Evolutionary conservation across 1,140 invertebrate species (phyloP), one percentile per base, ranked within the genome.

Genomic region (Drosophila ironensis): DNA sequence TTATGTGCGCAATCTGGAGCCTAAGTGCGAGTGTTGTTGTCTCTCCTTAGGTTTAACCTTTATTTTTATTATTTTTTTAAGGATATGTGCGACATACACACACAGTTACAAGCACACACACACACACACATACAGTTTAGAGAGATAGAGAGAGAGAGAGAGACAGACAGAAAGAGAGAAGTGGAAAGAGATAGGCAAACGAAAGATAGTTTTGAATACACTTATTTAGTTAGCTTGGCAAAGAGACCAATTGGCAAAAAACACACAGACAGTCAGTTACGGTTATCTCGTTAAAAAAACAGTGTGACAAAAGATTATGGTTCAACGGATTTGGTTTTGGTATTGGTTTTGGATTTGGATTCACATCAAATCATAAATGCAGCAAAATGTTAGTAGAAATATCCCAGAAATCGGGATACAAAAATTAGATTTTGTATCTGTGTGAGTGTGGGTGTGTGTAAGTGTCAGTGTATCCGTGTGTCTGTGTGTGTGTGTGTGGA

Each of bases 191-290:
- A 52, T 73, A 71, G 67, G 69, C 54, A 52, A 52, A 61, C 51
- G 57, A 77, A 77, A 60, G 72, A 59, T 72, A 82, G 54, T 28
- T 63, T 60, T 30, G 59, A 75, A 84, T 61, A 82, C 80, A 82
- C 72, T 82, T n/a, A n/a, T n/a, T n/a, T 78, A 82, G 78, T 82
- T 63, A 84, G 70, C 75, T 82, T 66, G 73, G 72, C 45, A 84
- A 72, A 66, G 73, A 82, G 73, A 82, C 78, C 78, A 82, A 84
- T 82, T 84, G 45, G 59, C n/a, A 44, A 82, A 67, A 68, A 74
- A 82, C 41, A 44, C 53, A 74, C 77, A 81, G 76, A 75, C 77
- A 82, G 71, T 76, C 72, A 84, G 75, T 78, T 84, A 82, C 73
- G 40, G 41, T 52, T 67, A 82, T 64, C 73, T 78, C 54, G 68